Evolutionary conservation across 2,113 vertebrate species (phyloP).

Genomic region (Microtus oregoni): DNA sequence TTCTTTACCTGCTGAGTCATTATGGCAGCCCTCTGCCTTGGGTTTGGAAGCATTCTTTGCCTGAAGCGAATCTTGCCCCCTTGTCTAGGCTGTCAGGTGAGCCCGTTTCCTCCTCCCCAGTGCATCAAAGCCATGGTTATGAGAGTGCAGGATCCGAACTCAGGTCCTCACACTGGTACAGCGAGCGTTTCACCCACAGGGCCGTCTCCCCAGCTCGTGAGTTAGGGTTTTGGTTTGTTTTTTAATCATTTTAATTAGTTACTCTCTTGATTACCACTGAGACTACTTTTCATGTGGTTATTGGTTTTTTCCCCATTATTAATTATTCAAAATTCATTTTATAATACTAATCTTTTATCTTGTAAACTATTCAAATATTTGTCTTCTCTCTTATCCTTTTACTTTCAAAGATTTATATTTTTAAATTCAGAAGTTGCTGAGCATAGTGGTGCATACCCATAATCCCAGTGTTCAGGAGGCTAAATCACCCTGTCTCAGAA

Average conservation of each 20-base stretch:
- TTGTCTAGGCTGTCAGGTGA: background rate
- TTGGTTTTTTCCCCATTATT: background rate
- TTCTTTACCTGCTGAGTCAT: background rate
- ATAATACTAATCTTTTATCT: background rate
- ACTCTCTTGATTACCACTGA: constrained; percentile 1
- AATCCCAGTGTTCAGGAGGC: background rate
- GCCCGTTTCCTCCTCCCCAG: background rate
- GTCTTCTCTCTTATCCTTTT: background rate
- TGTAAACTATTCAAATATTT: background rate
- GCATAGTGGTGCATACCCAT: background rate
- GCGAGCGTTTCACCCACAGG: background rate
- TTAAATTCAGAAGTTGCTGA: background rate
- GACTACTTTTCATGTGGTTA: background rate
- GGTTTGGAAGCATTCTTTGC: too few species aligned
- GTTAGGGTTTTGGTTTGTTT: background rate
- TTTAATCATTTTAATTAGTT: background rate
- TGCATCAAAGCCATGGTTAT: background rate
- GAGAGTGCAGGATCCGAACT: background rate
- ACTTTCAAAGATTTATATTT: background rate
- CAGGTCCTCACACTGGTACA: background rate
- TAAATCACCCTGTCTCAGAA: background rate
- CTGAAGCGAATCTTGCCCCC: background rate
- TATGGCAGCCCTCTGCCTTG: background rate
- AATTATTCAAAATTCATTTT: background rate
- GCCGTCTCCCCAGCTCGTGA: background rate